These are phyloP conservation scores for Serripes groenlandicus DNA, from an alignment of 2,888 invertebrate species.

Conservation along the genomic window DNA sequence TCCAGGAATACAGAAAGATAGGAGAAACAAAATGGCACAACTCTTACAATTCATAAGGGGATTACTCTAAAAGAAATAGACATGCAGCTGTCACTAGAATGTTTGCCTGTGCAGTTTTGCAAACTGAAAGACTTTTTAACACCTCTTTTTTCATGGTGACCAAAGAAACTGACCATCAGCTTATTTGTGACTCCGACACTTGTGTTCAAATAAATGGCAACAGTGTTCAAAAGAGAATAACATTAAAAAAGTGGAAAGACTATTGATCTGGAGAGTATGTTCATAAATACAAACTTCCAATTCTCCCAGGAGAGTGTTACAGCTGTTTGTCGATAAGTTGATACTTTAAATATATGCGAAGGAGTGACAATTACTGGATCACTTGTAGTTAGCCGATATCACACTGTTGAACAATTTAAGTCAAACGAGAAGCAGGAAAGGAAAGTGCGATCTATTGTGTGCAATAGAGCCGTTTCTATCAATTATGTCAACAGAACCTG, in stretches of 20 bases:
- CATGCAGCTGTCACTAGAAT: slow-evolving; percentile 8
- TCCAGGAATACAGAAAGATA: slow-evolving; percentile 15
- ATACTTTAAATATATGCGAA: slow-evolving; percentile 28
- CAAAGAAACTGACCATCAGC: slow-evolving; percentile 4
- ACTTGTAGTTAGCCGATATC: slow-evolving; percentile 30
- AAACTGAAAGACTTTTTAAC: slow-evolving; percentile 17
- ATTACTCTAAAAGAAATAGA: slow-evolving; percentile 10
- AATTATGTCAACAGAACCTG: not conserved
- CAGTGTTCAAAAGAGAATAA: slow-evolving; percentile 17
- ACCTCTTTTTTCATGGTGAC: slow-evolving; percentile 21
- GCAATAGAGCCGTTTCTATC: slow-evolving; percentile 8
- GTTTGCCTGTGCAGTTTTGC: slow-evolving; percentile 13
- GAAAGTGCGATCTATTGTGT: slow-evolving; percentile 14
- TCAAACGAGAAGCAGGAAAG: not conserved
- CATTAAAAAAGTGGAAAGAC: slow-evolving; percentile 22
- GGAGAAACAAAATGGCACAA: slow-evolving; percentile 25
- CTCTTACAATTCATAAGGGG: slow-evolving; percentile 36
- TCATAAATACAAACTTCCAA: slow-evolving; percentile 11
- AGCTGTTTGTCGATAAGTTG: slow-evolving; percentile 4
- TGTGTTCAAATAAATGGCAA: slow-evolving; percentile 14
- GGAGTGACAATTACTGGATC: slow-evolving; percentile 19
- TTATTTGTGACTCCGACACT: slow-evolving; percentile 17
- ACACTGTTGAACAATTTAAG: slow-evolving; percentile 20
- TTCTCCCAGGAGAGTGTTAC: slow-evolving; percentile 27
- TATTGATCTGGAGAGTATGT: slow-evolving; percentile 2